Percentiles rank a stretch among this genome's conserved stretches.
Evolutionary conservation across 2,888 invertebrate genomes (phyloP).

Genomic region (Linyphia triangularis): DNA sequence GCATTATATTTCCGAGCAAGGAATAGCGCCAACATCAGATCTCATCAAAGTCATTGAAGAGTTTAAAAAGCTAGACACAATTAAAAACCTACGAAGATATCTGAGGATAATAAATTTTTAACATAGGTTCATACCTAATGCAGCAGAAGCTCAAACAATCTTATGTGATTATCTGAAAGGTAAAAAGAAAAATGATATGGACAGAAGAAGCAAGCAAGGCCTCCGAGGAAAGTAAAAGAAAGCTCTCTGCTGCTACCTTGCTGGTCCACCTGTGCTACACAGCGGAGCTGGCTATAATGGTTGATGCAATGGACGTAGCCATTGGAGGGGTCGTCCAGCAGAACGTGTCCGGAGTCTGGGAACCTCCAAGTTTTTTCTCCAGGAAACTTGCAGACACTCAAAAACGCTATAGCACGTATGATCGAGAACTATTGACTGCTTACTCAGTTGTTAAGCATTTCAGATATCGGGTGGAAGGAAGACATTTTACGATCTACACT

Average conservation of each 20-base stretch:
- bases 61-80: not conserved
- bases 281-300: not conserved
- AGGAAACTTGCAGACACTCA: not conserved
- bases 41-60: not conserved
- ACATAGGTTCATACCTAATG: not conserved
- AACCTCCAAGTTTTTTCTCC: not conserved
- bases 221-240: not conserved
- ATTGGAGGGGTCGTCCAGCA: not conserved
- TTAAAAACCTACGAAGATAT: not conserved
- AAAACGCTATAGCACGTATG: not conserved
- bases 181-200: conserved; percentile 8
- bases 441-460: not conserved
- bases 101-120: not conserved
- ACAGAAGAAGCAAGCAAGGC: not conserved
- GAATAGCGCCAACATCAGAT: not conserved
- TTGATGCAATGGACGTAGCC: not conserved
- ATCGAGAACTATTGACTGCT: not conserved
- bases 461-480: conserved; percentile 14
- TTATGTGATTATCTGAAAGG: not conserved
- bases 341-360: too few relatives aligned
- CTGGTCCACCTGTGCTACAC: not conserved
- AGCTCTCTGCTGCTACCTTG: not conserved
- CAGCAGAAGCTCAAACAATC: not conserved
- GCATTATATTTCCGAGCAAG: too few relatives aligned
- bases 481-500: not conserved